phyloP scores from a whole-genome alignment of 1,140 invertebrate genomes.

The Pachypsylla venusta region DNA sequence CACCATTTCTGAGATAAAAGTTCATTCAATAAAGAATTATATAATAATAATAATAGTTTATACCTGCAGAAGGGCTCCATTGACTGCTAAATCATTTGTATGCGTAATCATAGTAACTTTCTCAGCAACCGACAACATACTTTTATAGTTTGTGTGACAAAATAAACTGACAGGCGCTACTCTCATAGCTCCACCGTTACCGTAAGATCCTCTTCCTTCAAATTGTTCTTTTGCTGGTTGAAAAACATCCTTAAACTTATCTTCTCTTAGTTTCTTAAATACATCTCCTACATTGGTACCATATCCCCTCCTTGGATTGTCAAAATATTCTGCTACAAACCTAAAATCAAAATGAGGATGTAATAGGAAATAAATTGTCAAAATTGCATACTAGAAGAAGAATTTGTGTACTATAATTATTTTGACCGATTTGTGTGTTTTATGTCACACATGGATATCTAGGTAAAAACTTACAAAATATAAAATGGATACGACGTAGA shows the following conservation, averaged over 20 bases:
- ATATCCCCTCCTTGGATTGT: constrained; percentile 48
- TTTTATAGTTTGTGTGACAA: constrained; percentile 36
- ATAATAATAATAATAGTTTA: neutral
- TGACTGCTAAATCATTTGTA: constrained; percentile 42
- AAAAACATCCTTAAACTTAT: constrained; percentile 35
- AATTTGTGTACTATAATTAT: too few species aligned
- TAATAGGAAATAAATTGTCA: too few species aligned
- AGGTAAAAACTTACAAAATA: too few species aligned
- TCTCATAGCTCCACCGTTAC: constrained; percentile 65
- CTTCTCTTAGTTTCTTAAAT: constrained; percentile 39
- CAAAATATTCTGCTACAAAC: constrained; percentile 49
- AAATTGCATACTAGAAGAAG: too few species aligned
- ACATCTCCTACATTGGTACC: constrained; percentile 44
- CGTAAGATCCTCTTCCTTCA: constrained; percentile 53
- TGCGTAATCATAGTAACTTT: constrained; percentile 49
- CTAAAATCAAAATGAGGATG: constrained; percentile 22
- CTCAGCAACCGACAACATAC: constrained; percentile 36
- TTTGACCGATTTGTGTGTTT: too few species aligned
- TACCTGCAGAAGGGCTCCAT: constrained; percentile 52
- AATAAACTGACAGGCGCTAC: constrained; percentile 53
- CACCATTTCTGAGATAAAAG: too few species aligned
- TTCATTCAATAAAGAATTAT: too few species aligned
- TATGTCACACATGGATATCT: too few species aligned
- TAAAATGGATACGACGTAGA: too few species aligned
- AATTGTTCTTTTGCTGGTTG: constrained; percentile 52